phyloP scores from a whole-genome alignment of 2,888 invertebrate species.

The Brachyptera putata region DNA sequence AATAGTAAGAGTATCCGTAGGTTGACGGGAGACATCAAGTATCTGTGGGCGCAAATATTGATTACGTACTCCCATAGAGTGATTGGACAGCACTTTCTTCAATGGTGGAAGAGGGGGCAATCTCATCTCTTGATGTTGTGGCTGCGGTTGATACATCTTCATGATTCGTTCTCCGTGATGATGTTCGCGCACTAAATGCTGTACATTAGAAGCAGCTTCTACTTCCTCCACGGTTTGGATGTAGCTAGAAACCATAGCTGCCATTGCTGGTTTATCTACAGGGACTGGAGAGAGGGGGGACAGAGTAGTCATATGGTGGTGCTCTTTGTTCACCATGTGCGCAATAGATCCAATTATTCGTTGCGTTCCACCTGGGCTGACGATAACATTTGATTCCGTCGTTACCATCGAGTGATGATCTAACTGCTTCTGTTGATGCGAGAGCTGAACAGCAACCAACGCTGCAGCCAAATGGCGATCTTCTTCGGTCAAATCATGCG shows the following conservation, averaged over 20 bases:
- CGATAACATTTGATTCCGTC: constrained; percentile 32
- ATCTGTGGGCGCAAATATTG: constrained; percentile 27
- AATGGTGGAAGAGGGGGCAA: constrained; percentile 38
- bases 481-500: constrained; percentile 52
- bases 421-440: constrained; percentile 54
- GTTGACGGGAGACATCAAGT: constrained; percentile 17
- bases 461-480: constrained; percentile 58
- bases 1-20: not conserved
- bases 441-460: constrained; percentile 57
- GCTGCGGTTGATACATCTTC: constrained; percentile 30
- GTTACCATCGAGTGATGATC: constrained; percentile 35
- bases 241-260: constrained; percentile 38
- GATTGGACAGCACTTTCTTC: constrained; percentile 36
- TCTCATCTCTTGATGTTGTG: constrained; percentile 31
- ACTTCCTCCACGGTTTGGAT: constrained; percentile 39
- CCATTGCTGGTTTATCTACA: constrained; percentile 37
- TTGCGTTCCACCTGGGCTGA: constrained; percentile 24
- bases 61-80: constrained; percentile 24
- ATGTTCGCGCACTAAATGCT: too few species aligned
- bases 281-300: constrained; percentile 32
- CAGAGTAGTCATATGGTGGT: constrained; percentile 29
- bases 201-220: constrained; percentile 25
- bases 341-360: constrained; percentile 13
- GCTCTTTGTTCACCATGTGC: constrained; percentile 24
- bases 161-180: constrained; percentile 28